phyloP scores from a whole-genome alignment of 2,888 invertebrate species.

The Dimorphilus gyrociliatus region DNA sequence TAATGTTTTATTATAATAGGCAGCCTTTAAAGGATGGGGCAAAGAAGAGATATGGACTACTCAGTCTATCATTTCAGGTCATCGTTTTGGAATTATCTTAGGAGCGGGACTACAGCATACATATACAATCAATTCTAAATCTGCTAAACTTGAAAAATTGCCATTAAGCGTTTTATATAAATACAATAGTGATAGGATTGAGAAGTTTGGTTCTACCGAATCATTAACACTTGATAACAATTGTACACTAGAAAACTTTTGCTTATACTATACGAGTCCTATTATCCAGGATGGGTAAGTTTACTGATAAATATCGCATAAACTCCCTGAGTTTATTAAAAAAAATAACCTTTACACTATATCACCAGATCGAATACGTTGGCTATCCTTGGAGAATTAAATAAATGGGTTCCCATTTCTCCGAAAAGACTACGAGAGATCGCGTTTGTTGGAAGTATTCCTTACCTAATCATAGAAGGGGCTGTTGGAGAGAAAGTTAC shows the following conservation, averaged over 20 bases:
- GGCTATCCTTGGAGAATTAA: constrained; percentile 10
- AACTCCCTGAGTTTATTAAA: too few species aligned
- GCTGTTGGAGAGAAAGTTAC: constrained; percentile 10
- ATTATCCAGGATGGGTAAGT: constrained; percentile 1
- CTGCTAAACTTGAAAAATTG: constrained; percentile 15
- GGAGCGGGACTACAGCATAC: constrained; percentile 15
- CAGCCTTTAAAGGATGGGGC: too few species aligned
- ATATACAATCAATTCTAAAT: constrained; percentile 13
- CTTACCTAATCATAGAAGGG: constrained; percentile 9
- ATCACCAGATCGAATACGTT: too few species aligned
- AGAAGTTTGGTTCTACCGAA: too few species aligned
- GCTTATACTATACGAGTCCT: background rate
- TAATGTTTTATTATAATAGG: too few species aligned
- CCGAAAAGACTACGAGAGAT: constrained; percentile 14
- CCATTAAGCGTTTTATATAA: too few species aligned
- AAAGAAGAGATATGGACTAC: constrained; percentile 26
- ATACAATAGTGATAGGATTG: too few species aligned
- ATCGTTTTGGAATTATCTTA: constrained; percentile 20
- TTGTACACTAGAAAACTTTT: too few species aligned
- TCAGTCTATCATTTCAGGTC: constrained; percentile 13
- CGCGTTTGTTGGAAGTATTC: constrained; percentile 10
- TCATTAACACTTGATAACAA: too few species aligned
- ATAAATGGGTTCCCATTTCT: constrained; percentile 21
- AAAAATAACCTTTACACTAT: too few species aligned
- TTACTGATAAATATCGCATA: too few species aligned